A percentile compares a stretch with the other conserved stretches of the same genome.
Evolutionary conservation across 2,888 invertebrate species (phyloP).

Genomic region (Scotopteryx bipunctaria): DNA sequence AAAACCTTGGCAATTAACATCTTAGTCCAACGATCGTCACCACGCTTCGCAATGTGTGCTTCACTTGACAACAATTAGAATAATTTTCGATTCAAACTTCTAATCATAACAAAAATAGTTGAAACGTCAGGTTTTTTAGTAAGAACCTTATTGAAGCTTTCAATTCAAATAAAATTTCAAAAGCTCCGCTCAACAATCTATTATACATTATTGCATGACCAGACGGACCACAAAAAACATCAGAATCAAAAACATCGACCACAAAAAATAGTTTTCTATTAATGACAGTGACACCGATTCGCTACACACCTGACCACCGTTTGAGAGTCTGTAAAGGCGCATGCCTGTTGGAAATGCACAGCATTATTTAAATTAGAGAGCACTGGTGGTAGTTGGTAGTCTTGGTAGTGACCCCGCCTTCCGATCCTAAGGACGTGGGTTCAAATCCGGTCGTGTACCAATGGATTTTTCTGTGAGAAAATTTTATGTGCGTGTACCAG

Average conservation of each 20-base stretch:
- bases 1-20: too few species aligned
- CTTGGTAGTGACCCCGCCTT: too few species aligned
- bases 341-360: not conserved
- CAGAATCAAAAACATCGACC: too few species aligned
- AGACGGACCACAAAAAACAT: slow-evolving; percentile 28
- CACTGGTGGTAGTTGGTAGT: too few species aligned
- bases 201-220: slow-evolving; percentile 18
- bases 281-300: slow-evolving; percentile 29
- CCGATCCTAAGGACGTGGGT: too few species aligned
- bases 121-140: not conserved
- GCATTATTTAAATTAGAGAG: not conserved
- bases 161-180: not conserved
- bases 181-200: slow-evolving; percentile 11
- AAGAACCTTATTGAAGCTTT: not conserved
- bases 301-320: slow-evolving; percentile 27
- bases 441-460: too few species aligned
- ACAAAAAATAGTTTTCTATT: slow-evolving; percentile 27
- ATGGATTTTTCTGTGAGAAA: too few species aligned
- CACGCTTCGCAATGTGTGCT: too few species aligned
- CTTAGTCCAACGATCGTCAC: too few species aligned
- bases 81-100: not conserved
- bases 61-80: too few species aligned
- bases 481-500: too few species aligned
- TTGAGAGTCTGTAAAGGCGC: slow-evolving; percentile 30
- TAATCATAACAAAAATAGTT: not conserved